Base-by-base conservation (phyloP, 2,797 vertebrate genomes). In the Rhinichthys osculus region DNA sequence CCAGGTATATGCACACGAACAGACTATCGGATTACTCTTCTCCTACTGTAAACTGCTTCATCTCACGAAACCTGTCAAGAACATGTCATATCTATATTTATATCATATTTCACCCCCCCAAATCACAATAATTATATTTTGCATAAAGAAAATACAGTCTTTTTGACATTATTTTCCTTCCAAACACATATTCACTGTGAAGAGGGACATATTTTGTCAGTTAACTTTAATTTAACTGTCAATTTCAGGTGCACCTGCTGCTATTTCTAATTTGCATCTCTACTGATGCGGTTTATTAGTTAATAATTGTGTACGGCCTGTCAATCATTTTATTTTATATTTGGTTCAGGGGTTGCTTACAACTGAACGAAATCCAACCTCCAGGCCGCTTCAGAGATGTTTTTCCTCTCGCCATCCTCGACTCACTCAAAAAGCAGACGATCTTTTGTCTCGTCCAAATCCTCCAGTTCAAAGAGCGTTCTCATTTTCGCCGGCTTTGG, bases 1-100 rank as follows among this genome's bases (percentile, higher is more conserved):
- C 96, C 96, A 96, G 98, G 98, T 99, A 95, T 19, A 47, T 78
- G 57, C 9, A 42, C 23, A 38, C 27, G 16, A 7, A 23, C 47
- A 69, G 23, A 59, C n/a, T 7, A 40, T 40, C 35, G 2, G 11
- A 4, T 23, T 17, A 2, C 50, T 54, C 1, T 38, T 23, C 50
- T 57, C 30, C 21, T 5, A 54, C 50, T 30, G 59, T 6, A 1
- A 27, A n/a, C 59, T 2, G 62, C 59, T 30, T 38, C 76, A 21
- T 79, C 57, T 44, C 14, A 17, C 9, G 0, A 62, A 78, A 42
- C 54, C 11, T 62, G 69, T 35, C 62, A 3, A 33, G 30, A 66
- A 66, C 64, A 33, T 50, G 71, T 74, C 30, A 76, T 7, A 7
- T 38, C 30, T 77, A n/a, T n/a, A 59, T 59, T 5, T 40, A 59